Evolutionary conservation across 2,797 vertebrate species (phyloP).

Genomic region (Arrhamphus sclerolepis): DNA sequence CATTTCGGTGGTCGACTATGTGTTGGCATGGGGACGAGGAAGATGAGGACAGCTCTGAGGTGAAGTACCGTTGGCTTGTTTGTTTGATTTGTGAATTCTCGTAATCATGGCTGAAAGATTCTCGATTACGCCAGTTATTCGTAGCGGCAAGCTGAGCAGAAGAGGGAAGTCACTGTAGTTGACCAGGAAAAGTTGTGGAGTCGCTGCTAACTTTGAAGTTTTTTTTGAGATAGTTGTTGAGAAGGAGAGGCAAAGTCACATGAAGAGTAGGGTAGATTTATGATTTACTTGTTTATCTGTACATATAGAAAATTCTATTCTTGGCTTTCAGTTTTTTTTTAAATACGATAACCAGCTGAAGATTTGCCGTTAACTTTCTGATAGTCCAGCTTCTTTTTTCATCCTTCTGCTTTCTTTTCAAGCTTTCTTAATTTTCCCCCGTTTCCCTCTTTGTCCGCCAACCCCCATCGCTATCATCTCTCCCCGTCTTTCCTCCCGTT

Average conservation of each 20-base stretch:
- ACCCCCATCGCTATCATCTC: constrained; percentile 15
- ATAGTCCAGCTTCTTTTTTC: constrained; percentile 4
- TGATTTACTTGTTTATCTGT: no score
- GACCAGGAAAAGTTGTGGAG: no score
- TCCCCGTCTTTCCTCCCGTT: constrained; percentile 47
- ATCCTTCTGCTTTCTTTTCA: constrained; percentile 24
- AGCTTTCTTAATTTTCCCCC: constrained; percentile 22
- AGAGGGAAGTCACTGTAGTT: no score
- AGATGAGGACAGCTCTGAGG: constrained; percentile 75
- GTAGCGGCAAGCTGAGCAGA: background rate
- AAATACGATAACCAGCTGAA: constrained; percentile 27
- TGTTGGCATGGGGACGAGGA: constrained; percentile 81
- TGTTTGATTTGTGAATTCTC: constrained; percentile 57
- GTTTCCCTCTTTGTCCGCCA: constrained; percentile 15
- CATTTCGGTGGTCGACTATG: constrained; percentile 48
- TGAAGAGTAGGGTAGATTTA: no score
- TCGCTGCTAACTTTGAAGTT: no score
- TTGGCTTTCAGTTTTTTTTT: constrained; percentile 20
- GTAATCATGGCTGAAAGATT: constrained; percentile 24
- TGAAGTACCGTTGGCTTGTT: constrained; percentile 54
- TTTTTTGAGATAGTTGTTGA: no score
- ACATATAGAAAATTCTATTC: no score
- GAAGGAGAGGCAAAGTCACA: no score
- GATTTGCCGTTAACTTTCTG: constrained; percentile 13
- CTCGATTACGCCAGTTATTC: constrained; percentile 11